Base-by-base conservation (phyloP, 37 sponge, comb jelly and placozoan genomes). In the Hexactinellida sp. region DNA sequence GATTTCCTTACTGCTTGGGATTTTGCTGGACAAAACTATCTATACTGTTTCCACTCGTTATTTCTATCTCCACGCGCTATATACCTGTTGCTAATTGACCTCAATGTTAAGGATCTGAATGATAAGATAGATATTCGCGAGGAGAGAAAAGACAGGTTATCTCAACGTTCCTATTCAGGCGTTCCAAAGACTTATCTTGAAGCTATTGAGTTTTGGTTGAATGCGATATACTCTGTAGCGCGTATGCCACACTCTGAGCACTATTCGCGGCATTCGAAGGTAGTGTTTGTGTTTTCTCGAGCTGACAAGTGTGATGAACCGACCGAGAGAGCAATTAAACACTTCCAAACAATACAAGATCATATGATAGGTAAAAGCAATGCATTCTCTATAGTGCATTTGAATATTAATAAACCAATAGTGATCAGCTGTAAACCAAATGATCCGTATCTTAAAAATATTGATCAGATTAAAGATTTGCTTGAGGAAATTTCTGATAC, bases 161-260 rank as follows among this genome's bases (percentile, higher is more conserved):
- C 76, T 25, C 76, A 63, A 63, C 25, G 76, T 7, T 32, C 32
- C 13, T 25, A 25, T 63, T 23, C 76, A 3, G 76, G 76, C 13
- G 76, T 63, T 21, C 76, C 76, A 5, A 63, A 63, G 34, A 63
- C 76, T 23, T 63, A 63, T 63, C 13, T 63, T 3, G 76, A 63
- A 63, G 76, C 76, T 21, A n/a, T 63, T 28, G 76, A 63, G 34
- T 63, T 63, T 63, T 63, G 76, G 76, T 63, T 63, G 76, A 63
- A 63, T 63, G 76, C 76, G 76, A 63, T 63, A 23, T 63, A 63
- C 76, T 63, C 76, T 63, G 76, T 63, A 63, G 76, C 76, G 3
- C 76, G 76, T 25, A 63, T 63, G 76, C 76, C 76, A 25, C 34
- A 21, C 32, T 63, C 76, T 25, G 76, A 63, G 30, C 76, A 63